Percentiles rank a stretch among this genome's conserved stretches.
These are phyloP conservation scores for Pseudomyrmex cubaensis DNA, from an alignment of 1,140 invertebrate species.

Conservation along the genomic window DNA sequence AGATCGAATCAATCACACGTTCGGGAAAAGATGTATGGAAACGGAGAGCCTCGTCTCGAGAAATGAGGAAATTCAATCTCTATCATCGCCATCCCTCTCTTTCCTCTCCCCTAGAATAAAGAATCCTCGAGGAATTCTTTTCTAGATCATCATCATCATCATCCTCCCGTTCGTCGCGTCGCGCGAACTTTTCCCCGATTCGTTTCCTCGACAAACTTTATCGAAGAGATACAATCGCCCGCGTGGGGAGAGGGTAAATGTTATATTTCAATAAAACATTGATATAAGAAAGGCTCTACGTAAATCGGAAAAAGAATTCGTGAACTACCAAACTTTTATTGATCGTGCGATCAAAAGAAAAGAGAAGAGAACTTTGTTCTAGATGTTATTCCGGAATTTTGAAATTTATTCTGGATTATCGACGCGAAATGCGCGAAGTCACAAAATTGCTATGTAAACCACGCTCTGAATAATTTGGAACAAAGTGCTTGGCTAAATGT, in stretches of 20 bases:
- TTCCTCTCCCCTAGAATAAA: constrained; percentile 2
- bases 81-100: constrained; percentile 2
- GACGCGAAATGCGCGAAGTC: no score
- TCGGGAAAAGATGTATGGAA: background rate
- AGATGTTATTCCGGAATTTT: background rate
- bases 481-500: background rate
- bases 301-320: constrained; percentile 4
- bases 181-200: background rate
- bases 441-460: no score
- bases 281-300: constrained; percentile 18
- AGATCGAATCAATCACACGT: constrained; percentile 15
- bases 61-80: constrained; percentile 49
- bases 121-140: constrained; percentile 19
- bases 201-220: background rate
- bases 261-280: constrained; percentile 35
- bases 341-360: background rate
- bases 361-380: background rate
- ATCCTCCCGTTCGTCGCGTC: no score
- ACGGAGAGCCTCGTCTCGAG: background rate
- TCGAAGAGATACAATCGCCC: background rate
- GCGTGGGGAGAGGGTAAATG: background rate
- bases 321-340: background rate
- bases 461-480: background rate
- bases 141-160: constrained; percentile 24
- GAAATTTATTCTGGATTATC: background rate